Conservation (phyloP, 1,140 invertebrate species). For the Drosophila erecta region DNA sequence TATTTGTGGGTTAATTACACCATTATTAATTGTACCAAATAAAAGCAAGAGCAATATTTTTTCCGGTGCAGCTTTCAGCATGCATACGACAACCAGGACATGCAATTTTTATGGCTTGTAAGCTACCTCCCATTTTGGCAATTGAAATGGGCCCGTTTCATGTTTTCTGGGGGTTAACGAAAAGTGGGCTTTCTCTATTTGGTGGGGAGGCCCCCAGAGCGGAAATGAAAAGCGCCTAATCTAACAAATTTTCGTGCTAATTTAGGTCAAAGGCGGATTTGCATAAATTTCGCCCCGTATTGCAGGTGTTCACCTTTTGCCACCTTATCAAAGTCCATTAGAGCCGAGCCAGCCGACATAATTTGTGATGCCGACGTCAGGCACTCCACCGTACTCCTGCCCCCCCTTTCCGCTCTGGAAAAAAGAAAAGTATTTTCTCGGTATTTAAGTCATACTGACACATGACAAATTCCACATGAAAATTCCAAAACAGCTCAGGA, state of each 20-base stretch:
- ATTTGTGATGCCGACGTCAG: conserved; percentile 46
- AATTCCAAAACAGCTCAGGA: conserved; percentile 48
- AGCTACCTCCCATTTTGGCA: conserved; percentile 51
- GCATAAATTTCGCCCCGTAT: conserved; percentile 67
- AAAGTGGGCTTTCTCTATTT: conserved; percentile 21
- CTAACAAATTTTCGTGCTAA: conserved; percentile 82
- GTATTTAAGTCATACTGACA: conserved; percentile 80
- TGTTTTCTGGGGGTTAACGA: conserved; percentile 18
- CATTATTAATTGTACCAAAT: no score
- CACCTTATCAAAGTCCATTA: conserved; percentile 82
- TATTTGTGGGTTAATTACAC: no score
- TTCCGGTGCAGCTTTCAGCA: conserved; percentile 24
- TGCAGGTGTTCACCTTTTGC: conserved; percentile 53
- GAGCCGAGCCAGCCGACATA: conserved; percentile 52
- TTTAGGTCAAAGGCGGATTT: conserved; percentile 81
- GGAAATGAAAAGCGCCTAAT: conserved; percentile 78
- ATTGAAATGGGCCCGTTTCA: conserved; percentile 52
- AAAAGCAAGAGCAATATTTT: not conserved
- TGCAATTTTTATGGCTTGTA: conserved; percentile 79
- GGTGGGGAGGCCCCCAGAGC: conserved; percentile 19
- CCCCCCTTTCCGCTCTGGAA: conserved; percentile 4
- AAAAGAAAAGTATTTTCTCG: conserved; percentile 67
- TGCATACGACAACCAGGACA: conserved; percentile 55
- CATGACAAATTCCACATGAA: conserved; percentile 80
- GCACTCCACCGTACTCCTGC: conserved; percentile 3